These are phyloP conservation scores for Orthonychiurus folsomi DNA, from an alignment of 2,888 invertebrate genomes.

Conservation along the genomic window DNA sequence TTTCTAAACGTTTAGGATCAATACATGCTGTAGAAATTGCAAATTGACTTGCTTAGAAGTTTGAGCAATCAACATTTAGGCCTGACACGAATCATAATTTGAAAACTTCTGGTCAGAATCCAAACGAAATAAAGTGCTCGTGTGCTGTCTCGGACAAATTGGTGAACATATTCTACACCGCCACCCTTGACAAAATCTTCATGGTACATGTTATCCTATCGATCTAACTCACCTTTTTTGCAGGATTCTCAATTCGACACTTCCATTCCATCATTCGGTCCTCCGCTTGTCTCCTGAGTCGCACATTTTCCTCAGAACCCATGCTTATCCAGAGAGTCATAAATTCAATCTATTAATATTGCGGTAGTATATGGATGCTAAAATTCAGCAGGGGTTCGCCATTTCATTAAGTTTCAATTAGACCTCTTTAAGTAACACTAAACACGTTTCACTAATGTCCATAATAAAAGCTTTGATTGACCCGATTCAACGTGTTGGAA, in stretches of 20 bases:
- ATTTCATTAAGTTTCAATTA: not conserved
- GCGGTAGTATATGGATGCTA: not conserved
- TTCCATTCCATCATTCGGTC: constrained; percentile 16
- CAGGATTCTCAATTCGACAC: constrained; percentile 13
- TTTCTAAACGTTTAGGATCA: too few relatives aligned
- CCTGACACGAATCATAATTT: too few relatives aligned
- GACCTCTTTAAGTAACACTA: not conserved
- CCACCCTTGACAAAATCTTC: too few relatives aligned
- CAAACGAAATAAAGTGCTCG: too few relatives aligned
- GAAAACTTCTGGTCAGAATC: too few relatives aligned
- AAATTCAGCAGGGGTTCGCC: not conserved
- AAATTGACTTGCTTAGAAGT: too few relatives aligned
- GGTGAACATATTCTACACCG: too few relatives aligned
- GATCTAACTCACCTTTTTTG: too few relatives aligned
- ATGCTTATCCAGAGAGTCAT: not conserved
- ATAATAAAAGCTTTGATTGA: not conserved
- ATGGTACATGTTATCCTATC: too few relatives aligned
- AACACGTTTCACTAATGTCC: not conserved
- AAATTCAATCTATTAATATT: not conserved
- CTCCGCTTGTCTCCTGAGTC: not conserved
- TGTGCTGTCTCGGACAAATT: too few relatives aligned
- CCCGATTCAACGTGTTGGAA: not conserved
- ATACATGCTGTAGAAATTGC: too few relatives aligned
- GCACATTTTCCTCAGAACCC: constrained; percentile 3
- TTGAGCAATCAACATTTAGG: too few relatives aligned